Percentiles rank a stretch among this genome's conserved stretches.
Conservation (phyloP, 2,797 vertebrate genomes). For the Chaunax sp. region DNA sequence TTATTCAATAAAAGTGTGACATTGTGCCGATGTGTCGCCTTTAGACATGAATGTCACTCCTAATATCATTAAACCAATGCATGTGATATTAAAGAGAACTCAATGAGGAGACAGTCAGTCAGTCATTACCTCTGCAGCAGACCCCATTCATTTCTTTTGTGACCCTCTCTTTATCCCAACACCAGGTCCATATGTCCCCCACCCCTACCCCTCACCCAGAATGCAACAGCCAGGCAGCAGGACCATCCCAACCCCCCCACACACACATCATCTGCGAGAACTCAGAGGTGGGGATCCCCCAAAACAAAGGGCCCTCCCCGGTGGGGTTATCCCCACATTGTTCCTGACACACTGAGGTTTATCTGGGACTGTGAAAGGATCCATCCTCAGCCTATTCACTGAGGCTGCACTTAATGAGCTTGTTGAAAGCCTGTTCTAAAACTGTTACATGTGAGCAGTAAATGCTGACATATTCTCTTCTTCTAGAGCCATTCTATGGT, state of each 20-base stretch:
- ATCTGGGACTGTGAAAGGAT: slow-evolving; percentile 69
- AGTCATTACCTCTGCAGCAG: slow-evolving; percentile 9
- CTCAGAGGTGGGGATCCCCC: slow-evolving; percentile 69
- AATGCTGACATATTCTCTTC: slow-evolving; percentile 62
- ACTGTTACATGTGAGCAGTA: slow-evolving; percentile 66
- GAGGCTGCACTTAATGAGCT: slow-evolving; percentile 73
- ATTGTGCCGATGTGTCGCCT: too few relatives aligned
- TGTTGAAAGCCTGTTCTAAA: slow-evolving; percentile 66
- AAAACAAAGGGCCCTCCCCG: slow-evolving; percentile 71
- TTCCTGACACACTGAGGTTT: slow-evolving; percentile 67
- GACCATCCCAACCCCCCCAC: slow-evolving; percentile 45
- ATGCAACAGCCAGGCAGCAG: slow-evolving; percentile 56
- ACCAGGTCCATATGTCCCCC: slow-evolving; percentile 79
- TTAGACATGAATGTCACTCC: too few relatives aligned
- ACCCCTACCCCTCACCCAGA: slow-evolving; percentile 39
- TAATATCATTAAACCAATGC: too few relatives aligned
- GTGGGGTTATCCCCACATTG: slow-evolving; percentile 67
- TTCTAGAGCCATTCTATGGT: slow-evolving; percentile 42
- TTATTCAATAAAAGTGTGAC: too few relatives aligned
- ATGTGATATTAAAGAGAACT: too few relatives aligned
- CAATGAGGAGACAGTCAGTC: slow-evolving; percentile 24
- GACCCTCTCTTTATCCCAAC: slow-evolving; percentile 49
- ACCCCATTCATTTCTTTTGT: slow-evolving; percentile 34
- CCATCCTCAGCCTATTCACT: slow-evolving; percentile 61
- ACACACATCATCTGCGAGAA: slow-evolving; percentile 58